Evolutionary conservation across 2,113 vertebrate genomes (phyloP), one percentile per base, ranked within the genome.

Genomic region (Capreolus pygargus): DNA sequence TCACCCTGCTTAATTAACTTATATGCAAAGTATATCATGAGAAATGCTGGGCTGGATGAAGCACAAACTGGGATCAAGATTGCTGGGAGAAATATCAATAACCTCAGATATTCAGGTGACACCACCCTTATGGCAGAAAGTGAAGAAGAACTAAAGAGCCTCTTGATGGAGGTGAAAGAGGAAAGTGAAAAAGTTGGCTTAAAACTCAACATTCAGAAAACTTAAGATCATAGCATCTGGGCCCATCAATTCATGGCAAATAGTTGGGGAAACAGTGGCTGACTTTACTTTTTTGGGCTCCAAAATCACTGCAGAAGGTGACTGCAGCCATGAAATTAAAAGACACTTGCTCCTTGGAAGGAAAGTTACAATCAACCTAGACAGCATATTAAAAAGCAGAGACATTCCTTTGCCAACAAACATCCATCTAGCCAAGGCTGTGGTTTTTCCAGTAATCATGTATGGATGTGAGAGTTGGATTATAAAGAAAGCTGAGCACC

Each of bases 271-370:
- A 70, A 70, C 64, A 70, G 64, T 70, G 64, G 4, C 64, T 21
- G n/a, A 70, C 9, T 67, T 67, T 11, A 36, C 36, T 70, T 70
- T 70, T 1, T 0, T 0, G n/a, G 33, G n/a, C n/a, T 70, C 64
- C 64, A 21, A 70, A 70, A 70, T 70, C 64, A 70, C n/a, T 36
- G n/a, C 64, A 36, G 64, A 36, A 36, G 64, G 64, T 2, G n/a
- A 70, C 19, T 36, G 64, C n/a, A 67, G n/a, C 9, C 64, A 36
- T 70, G n/a, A 67, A 67, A 36, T 67, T 36, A 67, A 67, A 67
- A 21, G 64, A 36, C 7, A 2, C 64, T 36, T 67, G 33, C 64
- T 67, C 8, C n/a, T n/a, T 36, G 64, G 64, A 67, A 67, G 64
- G 8, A 67, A 36, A 67, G 17, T 36, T 67, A 67, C 10, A 33